These are phyloP conservation scores for Nymphalis polychloros DNA, from an alignment of 2,888 invertebrate genomes.

Conservation along the genomic window DNA sequence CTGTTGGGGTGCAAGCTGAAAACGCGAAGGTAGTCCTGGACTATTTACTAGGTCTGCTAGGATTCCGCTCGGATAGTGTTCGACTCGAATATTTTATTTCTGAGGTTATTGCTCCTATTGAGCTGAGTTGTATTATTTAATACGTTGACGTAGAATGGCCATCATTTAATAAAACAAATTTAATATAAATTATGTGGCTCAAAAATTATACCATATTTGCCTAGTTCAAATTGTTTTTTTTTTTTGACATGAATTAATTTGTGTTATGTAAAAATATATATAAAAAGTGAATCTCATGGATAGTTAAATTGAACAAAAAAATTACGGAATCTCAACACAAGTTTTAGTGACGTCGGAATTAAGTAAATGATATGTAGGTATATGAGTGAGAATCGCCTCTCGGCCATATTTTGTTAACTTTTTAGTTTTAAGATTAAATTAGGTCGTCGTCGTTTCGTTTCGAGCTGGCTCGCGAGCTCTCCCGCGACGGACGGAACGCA, in stretches of 20 bases:
- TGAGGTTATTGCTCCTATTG: conserved; percentile 51
- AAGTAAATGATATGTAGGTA: conserved; percentile 35
- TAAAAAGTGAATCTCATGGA: not conserved
- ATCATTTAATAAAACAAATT: not conserved
- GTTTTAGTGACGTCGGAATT: conserved; percentile 34
- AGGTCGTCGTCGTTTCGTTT: conserved; percentile 40
- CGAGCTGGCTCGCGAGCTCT: conserved; percentile 22
- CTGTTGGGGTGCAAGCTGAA: conserved; percentile 10
- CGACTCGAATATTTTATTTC: conserved; percentile 30
- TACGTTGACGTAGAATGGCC: not conserved
- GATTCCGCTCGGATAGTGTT: conserved; percentile 39
- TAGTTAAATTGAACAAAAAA: conserved; percentile 2
- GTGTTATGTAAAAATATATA: not conserved
- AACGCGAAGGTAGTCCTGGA: conserved; percentile 2
- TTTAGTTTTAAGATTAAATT: conserved; percentile 48
- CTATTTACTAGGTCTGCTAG: conserved; percentile 18
- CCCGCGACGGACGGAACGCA: conserved; percentile 18
- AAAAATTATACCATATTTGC: not conserved
- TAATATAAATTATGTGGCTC: not conserved
- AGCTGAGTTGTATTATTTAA: conserved; percentile 22
- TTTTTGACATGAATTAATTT: not conserved
- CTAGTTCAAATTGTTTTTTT: not conserved
- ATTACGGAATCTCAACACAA: conserved; percentile 30
- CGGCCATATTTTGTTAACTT: conserved; percentile 50
- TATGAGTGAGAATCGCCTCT: conserved; percentile 41